Conservation (phyloP, 2,113 vertebrate species). For the Hypanus sabinus region DNA sequence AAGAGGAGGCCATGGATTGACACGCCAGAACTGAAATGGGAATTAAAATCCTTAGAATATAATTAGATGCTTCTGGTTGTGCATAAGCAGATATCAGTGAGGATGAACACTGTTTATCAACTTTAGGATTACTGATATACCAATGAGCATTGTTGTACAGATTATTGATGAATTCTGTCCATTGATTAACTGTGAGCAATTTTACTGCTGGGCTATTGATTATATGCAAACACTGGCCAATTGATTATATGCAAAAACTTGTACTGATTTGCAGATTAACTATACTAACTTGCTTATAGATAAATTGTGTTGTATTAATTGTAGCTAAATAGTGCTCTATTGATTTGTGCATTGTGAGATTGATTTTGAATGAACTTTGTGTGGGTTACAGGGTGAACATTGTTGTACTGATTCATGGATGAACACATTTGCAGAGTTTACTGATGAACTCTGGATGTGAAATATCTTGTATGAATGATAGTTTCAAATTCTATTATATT, state of each 20-base stretch:
- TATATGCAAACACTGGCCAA: not conserved
- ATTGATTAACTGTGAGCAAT: not conserved
- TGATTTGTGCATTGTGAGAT: constrained; percentile 10
- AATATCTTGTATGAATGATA: not conserved
- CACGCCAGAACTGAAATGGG: too few species aligned
- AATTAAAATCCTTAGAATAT: not conserved
- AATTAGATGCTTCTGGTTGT: not conserved
- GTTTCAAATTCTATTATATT: not conserved
- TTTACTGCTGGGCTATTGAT: not conserved
- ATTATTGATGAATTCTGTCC: not conserved
- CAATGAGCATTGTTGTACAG: not conserved
- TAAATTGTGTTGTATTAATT: not conserved
- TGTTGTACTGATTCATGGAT: not conserved
- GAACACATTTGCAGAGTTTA: not conserved
- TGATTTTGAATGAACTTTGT: not conserved
- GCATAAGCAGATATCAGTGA: not conserved
- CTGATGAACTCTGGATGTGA: not conserved
- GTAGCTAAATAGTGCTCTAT: not conserved
- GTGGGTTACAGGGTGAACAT: not conserved
- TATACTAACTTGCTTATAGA: not conserved
- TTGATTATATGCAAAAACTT: not conserved
- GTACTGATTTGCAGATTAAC: constrained; percentile 5
- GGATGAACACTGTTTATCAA: not conserved
- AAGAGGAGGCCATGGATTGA: too few species aligned
- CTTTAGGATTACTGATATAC: not conserved